Base-by-base conservation (phyloP, 2,113 vertebrate species). In the Pandion haliaetus region DNA sequence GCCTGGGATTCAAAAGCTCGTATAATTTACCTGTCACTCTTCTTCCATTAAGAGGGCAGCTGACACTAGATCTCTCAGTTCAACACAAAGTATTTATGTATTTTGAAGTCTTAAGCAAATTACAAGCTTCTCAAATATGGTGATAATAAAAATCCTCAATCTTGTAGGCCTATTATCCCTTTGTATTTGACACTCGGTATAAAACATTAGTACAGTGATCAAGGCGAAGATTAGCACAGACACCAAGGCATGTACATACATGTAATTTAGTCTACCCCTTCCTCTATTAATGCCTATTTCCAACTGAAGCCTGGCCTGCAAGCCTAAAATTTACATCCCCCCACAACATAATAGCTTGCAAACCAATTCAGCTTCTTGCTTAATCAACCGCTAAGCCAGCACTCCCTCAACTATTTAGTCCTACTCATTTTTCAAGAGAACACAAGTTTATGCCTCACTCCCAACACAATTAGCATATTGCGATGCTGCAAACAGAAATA, bases 341-440 rank as follows among this genome's bases (percentile, higher is more conserved):
- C 32, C 76, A 54, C 59, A 54, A 73, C 17, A 45, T 62, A 93
- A 95, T 14, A 66, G 57, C 50, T 74, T 66, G 32, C 59, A 93
- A 88, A 93, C 58, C n/a, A 70, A 70, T 88, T 77, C 86, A 70
- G 55, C 38, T 88, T 76, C 71, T 79, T 88, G 82, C 54, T 92
- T 77, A 73, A 90, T 61, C 88, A 92, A 80, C 88, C 0, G 0
- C 40, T 73, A 93, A 93, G 74, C 58, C 70, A 94, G 66, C 40
- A 82, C 88, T 96, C 82, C 92, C 85, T 94, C 82, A 69, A 61
- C 92, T 86, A 65, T 50, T 87, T 57, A 90, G 70, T 82, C 66
- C 66, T 62, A 31, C 57, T 72, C 45, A 28, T 92, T 90, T 72
- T 92, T 61, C 49, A 87, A 28, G 44, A 34, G 73, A 92, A 59